Evolutionary conservation across 2,113 vertebrate species (phyloP).

Genomic region (Dasyornis broadbenti): DNA sequence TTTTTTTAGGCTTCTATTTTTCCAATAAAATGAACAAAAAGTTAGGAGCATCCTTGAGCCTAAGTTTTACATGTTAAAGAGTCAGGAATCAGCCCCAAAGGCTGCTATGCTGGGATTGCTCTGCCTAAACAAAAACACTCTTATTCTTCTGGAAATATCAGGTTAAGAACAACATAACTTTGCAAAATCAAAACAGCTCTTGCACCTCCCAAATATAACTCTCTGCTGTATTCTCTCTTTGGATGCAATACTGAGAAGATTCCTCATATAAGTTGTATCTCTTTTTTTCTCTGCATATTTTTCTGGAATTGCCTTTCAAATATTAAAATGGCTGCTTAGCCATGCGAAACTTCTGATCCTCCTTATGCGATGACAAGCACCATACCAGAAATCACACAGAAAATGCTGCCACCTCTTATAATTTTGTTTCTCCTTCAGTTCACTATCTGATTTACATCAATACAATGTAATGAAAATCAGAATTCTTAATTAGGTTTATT

Average conservation of each 20-base stretch:
- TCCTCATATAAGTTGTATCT: background rate
- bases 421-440: background rate
- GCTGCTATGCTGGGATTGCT: background rate
- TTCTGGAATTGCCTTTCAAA: background rate
- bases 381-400: background rate
- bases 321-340: background rate
- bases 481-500: background rate
- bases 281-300: background rate
- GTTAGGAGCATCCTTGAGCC: background rate
- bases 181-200: background rate
- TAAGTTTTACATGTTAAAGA: background rate
- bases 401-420: background rate
- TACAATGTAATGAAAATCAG: background rate
- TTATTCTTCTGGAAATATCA: background rate
- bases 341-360: background rate
- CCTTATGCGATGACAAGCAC: background rate
- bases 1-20: background rate
- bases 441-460: background rate
- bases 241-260: background rate
- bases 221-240: background rate
- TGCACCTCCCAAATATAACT: background rate
- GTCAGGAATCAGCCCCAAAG: background rate
- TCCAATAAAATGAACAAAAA: background rate
- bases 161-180: background rate
- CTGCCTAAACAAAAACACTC: background rate